Evolutionary conservation across 2,113 vertebrate species (phyloP).

Genomic region (Cheirogaleus medius): DNA sequence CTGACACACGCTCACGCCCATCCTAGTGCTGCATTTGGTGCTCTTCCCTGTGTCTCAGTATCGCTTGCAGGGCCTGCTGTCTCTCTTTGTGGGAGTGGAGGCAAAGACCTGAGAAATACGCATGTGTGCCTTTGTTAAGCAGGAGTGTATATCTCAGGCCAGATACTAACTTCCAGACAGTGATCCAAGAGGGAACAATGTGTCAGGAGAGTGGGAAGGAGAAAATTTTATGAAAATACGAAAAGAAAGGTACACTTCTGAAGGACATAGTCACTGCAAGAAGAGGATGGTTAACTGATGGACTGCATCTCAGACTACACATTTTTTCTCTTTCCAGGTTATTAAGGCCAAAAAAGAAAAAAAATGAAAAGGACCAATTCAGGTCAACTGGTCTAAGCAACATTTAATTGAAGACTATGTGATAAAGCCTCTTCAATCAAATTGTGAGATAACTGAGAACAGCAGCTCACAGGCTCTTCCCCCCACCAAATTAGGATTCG

Average conservation of each 20-base stretch:
- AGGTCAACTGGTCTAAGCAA: not conserved
- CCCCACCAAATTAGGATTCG: not conserved
- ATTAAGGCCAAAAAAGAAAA: slow-evolving; percentile 12
- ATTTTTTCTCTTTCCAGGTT: not conserved
- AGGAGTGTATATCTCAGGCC: not conserved
- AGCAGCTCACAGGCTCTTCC: not conserved
- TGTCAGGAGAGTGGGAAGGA: not conserved
- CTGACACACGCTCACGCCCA: not conserved
- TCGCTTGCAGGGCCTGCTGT: not conserved
- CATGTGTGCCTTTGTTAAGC: not conserved
- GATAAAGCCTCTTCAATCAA: not conserved
- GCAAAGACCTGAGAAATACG: not conserved
- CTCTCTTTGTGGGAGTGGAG: not conserved
- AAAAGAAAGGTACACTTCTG: not conserved
- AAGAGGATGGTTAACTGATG: not conserved
- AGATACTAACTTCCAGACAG: not conserved
- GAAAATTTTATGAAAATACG: not conserved
- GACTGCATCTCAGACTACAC: not conserved
- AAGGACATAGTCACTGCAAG: not conserved
- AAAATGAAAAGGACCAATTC: not conserved
- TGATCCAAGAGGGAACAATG: not conserved
- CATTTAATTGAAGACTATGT: not conserved
- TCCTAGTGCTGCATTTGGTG: not conserved
- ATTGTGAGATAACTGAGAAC: not conserved
- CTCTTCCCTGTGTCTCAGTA: not conserved